These are phyloP conservation scores for Scaptomyza tumidula DNA, from an alignment of 2,888 invertebrate genomes.

Conservation along the genomic window DNA sequence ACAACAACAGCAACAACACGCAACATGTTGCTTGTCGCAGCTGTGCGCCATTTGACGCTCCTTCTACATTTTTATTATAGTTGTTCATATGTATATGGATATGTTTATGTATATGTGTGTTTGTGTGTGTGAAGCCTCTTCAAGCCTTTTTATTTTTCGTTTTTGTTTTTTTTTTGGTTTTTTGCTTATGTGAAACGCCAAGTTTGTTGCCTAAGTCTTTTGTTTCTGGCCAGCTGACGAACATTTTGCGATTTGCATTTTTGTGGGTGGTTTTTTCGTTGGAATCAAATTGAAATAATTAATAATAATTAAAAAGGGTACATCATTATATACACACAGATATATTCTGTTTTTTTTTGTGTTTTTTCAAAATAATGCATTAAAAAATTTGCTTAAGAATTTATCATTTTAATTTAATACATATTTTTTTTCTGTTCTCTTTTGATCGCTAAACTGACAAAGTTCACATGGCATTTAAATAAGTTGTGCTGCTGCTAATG, in stretches of 20 bases:
- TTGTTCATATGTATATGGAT: background rate
- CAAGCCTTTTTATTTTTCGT: conserved; percentile 45
- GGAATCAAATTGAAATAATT: conserved; percentile 30
- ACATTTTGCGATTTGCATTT: conserved; percentile 33
- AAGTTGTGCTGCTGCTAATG: no score
- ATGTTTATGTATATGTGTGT: background rate
- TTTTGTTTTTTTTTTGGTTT: no score
- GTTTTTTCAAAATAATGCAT: background rate
- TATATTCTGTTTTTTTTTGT: no score
- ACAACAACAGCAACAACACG: conserved; percentile 53
- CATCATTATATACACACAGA: conserved; percentile 4
- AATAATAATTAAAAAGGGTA: conserved; percentile 27
- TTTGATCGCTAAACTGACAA: no score
- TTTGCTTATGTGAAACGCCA: conserved; percentile 23
- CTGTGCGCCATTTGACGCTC: conserved; percentile 76
- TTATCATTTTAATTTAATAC: no score
- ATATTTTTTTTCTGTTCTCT: no score
- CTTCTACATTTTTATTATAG: conserved; percentile 35
- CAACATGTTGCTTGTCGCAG: conserved; percentile 59
- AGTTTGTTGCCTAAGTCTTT: conserved; percentile 80
- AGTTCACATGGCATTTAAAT: no score
- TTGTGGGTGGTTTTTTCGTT: conserved; percentile 41
- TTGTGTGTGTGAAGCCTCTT: conserved; percentile 1
- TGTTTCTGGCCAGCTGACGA: conserved; percentile 53
- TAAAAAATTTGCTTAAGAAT: background rate